phyloP scores from a whole-genome alignment of 2,113 vertebrate genomes.

The Bujurquina vittata region DNA sequence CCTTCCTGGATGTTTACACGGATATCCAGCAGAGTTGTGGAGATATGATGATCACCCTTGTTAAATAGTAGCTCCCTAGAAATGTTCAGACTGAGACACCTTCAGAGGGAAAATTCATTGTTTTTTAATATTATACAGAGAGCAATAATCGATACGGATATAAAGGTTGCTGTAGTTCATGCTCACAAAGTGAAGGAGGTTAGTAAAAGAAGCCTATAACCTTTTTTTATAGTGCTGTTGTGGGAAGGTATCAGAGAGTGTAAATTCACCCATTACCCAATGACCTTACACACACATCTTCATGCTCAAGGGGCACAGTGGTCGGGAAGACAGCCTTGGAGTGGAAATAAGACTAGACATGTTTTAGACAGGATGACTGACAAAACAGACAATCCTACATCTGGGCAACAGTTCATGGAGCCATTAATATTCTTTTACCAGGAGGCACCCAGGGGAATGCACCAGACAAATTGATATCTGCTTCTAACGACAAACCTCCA shows the following conservation, averaged over 20 bases:
- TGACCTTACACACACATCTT: slow-evolving; percentile 4
- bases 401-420: slow-evolving; percentile 13
- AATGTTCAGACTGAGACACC: slow-evolving; percentile 13
- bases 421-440: slow-evolving; percentile 43
- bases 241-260: not conserved
- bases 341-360: slow-evolving; percentile 9
- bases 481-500: slow-evolving; percentile 32
- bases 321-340: not conserved
- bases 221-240: slow-evolving; percentile 1
- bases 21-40: not conserved
- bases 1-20: slow-evolving; percentile 6
- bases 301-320: slow-evolving; percentile 2
- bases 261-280: slow-evolving; percentile 5
- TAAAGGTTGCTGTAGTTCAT: not conserved
- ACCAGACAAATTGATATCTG: slow-evolving; percentile 42
- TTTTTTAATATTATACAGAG: slow-evolving; percentile 38
- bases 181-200: not conserved
- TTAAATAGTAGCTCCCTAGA: slow-evolving; percentile 36
- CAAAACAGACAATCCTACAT: not conserved
- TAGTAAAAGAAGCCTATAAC: not conserved
- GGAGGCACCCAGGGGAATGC: slow-evolving; percentile 19
- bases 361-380: slow-evolving; percentile 5
- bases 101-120: slow-evolving; percentile 6
- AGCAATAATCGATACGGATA: slow-evolving; percentile 33
- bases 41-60: slow-evolving; percentile 15